Base-by-base conservation (phyloP, 2,888 invertebrate genomes). In the Nezara viridula region DNA sequence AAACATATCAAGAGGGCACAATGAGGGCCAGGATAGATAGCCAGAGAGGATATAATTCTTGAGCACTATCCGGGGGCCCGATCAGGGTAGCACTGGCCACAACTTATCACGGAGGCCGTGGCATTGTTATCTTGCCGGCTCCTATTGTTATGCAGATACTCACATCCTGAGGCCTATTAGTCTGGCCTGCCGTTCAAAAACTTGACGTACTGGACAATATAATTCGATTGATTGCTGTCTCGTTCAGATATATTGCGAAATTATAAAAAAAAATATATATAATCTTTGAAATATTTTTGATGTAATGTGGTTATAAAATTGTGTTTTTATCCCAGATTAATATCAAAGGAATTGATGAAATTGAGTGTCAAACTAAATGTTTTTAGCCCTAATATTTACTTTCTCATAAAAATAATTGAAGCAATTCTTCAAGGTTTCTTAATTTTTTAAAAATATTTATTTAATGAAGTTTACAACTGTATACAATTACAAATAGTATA, bases 81-180 rank as follows among this genome's bases (percentile, higher is more conserved):
- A 77, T 77, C 77, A 77, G 77, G 40, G 21, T 37, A 77, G 77
- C 77, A 77, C 24, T 77, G 77, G 24, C 40, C 40, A 40, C 77
- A 77, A 77, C 77, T 77, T 77, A 77, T 77, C 77, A 77, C 24
- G 2, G 24, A 12, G 40, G 40, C 77, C 10, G 40, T 44, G 77
- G 77, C 12, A 40, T 77, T 77, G 77, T 77, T 77, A 77, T 77
- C 77, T 40, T 40, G 7, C 24, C 5, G 6, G 0, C 40, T 40
- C 40, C 77, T 40, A 77, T 77, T 77, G 77, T 77, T 40, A 77
- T 77, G 77, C 77, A 77, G 77, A 77, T 77, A 40, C 24, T 21
- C 21, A 77, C 77, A 77, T 60, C 14, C 60, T 60, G 27, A 27
- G 60, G 14, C 60, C 27, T 60, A 60, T 60, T 60, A 60, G 60